Base-by-base conservation (phyloP, 1,140 invertebrate genomes). In the Agrypnia vestita region DNA sequence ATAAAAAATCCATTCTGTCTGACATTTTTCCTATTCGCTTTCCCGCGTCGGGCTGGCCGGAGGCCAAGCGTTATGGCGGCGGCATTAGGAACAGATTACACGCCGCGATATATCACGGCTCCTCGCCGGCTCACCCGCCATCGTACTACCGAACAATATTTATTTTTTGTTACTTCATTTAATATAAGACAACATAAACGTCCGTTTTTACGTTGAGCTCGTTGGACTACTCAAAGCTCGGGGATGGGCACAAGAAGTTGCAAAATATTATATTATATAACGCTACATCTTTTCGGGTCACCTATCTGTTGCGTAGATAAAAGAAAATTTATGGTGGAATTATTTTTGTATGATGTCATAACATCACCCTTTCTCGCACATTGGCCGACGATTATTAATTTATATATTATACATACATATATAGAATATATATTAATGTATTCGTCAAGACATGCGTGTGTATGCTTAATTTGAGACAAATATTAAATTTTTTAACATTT, bases 31-130 rank as follows among this genome's bases (percentile, higher is more conserved):
- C 3, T 51, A 51, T 51, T 13, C 49, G 49, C 49, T 71, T 71
- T 49, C 46, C 67, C 35, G 44, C 19, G 44, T 43, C 12, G 6
- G 12, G 21, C 72, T 74, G 72, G 72, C 72, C 25, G 12, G 3
- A 17, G 25, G 51, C 72, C 72, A 74, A 74, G 72, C 44, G 11
- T 15, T 17, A 25, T 21, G 67, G 3, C 69, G 19, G 4, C 13
- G 72, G 25, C 72, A 56, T 74, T 74, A 74, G 17, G 72, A 74
- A 74, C 53, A 74, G 72, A 74, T 74, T 74, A 74, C 72, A 44
- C 12, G n/a, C 51, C 72, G 25, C 72, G 12, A 59, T 74, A 74
- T 74, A 74, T 74, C 72, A 56, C 72, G 25, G 13, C 25, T 15
- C 62, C 47, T 67, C 44, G 15, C 47, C 69, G 47, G 9, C 21